Evolutionary conservation across 2,113 vertebrate genomes (phyloP).

Genomic region (Clarias macrocephalus): DNA sequence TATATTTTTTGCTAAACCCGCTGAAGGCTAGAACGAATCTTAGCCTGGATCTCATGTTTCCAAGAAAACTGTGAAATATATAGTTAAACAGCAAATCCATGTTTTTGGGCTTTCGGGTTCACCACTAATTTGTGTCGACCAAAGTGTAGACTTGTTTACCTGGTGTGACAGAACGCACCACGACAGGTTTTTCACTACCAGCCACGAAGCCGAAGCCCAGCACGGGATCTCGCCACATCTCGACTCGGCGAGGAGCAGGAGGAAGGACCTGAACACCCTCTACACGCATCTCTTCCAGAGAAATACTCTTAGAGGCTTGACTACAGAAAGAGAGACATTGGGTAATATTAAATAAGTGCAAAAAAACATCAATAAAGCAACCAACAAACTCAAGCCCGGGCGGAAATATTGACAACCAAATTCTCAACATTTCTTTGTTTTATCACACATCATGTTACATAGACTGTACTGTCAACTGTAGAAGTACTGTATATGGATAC

Average conservation of each 20-base stretch:
- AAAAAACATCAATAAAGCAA: background rate
- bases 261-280: constrained; percentile 83
- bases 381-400: background rate
- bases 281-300: constrained; percentile 90
- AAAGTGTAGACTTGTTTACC: constrained; percentile 64
- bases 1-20: background rate
- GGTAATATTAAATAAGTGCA: background rate
- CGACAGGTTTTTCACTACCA: constrained; percentile 96
- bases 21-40: background rate
- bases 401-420: background rate
- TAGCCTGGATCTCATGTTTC: background rate
- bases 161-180: constrained; percentile 95
- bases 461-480: background rate
- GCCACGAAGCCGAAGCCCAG: constrained; percentile 97
- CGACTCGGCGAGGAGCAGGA: constrained; percentile 86
- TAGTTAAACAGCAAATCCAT: background rate
- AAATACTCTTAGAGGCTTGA: constrained; percentile 87
- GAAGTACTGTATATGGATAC: background rate
- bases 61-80: background rate
- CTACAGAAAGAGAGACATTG: constrained; percentile 61
- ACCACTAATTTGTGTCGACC: background rate
- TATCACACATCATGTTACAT: background rate
- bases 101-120: background rate
- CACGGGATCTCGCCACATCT: constrained; percentile 94
- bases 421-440: background rate